Evolutionary conservation across 2,888 invertebrate genomes (phyloP).

Genomic region (Nasonia oneida): DNA sequence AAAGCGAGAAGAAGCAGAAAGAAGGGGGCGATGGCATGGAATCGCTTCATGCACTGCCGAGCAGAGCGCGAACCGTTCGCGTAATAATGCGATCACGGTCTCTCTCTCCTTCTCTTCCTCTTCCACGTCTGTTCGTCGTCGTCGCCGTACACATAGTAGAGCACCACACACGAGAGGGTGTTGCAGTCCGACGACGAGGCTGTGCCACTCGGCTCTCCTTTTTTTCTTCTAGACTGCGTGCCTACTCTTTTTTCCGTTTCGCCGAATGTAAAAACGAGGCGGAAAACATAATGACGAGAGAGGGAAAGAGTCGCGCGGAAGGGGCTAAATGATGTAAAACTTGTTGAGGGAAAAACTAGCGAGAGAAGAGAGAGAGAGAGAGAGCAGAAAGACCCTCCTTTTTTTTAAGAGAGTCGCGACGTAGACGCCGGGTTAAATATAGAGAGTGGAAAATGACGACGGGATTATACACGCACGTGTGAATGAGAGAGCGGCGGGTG

Average conservation of each 20-base stretch:
- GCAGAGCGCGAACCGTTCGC: constrained; percentile 65
- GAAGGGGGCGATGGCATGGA: constrained; percentile 28
- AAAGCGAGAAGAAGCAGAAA: constrained; percentile 20
- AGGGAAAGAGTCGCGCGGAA: constrained; percentile 19
- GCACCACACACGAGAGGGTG: constrained; percentile 47
- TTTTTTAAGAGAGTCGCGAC: neutral
- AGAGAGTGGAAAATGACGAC: neutral
- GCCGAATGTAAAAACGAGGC: constrained; percentile 59
- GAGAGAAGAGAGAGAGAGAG: neutral
- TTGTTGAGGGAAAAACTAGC: constrained; percentile 35
- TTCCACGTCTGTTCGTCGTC: constrained; percentile 45
- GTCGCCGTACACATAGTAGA: constrained; percentile 35
- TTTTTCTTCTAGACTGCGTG: constrained; percentile 28
- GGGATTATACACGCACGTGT: constrained; percentile 3
- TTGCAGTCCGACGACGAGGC: constrained; percentile 51
- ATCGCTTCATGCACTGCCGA: constrained; percentile 73
- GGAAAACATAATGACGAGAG: constrained; percentile 59
- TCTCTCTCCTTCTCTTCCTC: constrained; percentile 18
- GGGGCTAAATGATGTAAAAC: constrained; percentile 54
- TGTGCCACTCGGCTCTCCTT: constrained; percentile 47
- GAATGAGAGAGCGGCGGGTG: neutral
- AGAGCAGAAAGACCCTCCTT: constrained; percentile 2
- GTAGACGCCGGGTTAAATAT: constrained; percentile 21
- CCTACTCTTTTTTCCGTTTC: constrained; percentile 48
- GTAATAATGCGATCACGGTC: constrained; percentile 73